Evolutionary conservation across 2,888 invertebrate species (phyloP).

Genomic region (Cephus pulcher): DNA sequence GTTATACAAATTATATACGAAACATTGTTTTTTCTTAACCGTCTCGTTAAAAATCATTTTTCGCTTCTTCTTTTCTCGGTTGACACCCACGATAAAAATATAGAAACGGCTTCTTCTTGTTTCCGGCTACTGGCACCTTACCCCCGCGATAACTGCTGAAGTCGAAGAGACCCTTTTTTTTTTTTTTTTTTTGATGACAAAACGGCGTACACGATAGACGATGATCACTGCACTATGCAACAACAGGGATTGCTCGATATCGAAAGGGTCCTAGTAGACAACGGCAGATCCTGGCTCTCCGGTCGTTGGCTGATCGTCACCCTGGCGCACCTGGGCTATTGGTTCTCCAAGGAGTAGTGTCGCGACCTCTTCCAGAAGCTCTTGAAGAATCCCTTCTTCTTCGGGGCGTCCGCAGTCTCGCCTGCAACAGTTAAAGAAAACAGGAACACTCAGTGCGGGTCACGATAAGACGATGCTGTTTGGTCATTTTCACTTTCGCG

Average conservation of each 20-base stretch:
- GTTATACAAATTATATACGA: neutral
- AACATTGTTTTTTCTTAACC: neutral
- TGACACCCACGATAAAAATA: neutral
- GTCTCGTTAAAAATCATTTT: neutral
- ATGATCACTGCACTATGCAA: constrained; percentile 60
- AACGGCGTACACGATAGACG: neutral
- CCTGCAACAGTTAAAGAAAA: constrained; percentile 67
- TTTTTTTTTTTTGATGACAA: neutral
- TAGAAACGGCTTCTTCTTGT: neutral
- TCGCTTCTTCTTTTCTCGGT: neutral
- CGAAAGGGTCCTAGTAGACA: constrained; percentile 43
- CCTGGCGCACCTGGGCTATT: constrained; percentile 71
- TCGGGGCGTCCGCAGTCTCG: constrained; percentile 76
- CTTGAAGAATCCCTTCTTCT: constrained; percentile 90
- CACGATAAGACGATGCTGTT: neutral
- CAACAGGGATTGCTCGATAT: constrained; percentile 58
- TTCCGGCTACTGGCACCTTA: neutral
- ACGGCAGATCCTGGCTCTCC: constrained; percentile 38
- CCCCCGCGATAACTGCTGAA: neutral
- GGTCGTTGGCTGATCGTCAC: constrained; percentile 54
- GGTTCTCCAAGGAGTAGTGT: constrained; percentile 88
- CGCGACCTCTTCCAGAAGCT: constrained; percentile 90
- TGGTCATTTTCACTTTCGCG: neutral
- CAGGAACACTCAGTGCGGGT: constrained; percentile 21
- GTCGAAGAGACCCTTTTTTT: neutral